phyloP scores from a whole-genome alignment of 1,140 invertebrate genomes.

The Bombus haemorrhoidalis region DNA sequence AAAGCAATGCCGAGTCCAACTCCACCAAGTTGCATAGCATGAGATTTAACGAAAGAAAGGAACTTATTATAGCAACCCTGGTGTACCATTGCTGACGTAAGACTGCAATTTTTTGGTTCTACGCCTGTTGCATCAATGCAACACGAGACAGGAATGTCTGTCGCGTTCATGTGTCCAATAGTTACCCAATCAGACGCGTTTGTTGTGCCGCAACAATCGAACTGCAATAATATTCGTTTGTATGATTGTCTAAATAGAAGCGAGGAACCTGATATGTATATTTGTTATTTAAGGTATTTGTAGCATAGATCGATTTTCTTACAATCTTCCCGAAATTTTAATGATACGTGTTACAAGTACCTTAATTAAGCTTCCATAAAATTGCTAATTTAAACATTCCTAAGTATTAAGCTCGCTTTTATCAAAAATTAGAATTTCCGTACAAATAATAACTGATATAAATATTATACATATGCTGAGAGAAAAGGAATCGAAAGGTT shows the following conservation, averaged over 20 bases:
- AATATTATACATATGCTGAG: too few species aligned
- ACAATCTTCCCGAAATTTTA: too few species aligned
- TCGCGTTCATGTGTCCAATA: conserved; percentile 28
- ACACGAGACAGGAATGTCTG: conserved; percentile 85
- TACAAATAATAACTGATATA: too few species aligned
- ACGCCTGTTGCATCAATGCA: conserved; percentile 82
- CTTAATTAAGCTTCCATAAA: too few species aligned
- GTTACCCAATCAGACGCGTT: conserved; percentile 85
- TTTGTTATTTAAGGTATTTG: too few species aligned
- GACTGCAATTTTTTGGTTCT: conserved; percentile 78
- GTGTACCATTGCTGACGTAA: conserved; percentile 7
- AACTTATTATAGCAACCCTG: conserved; percentile 85
- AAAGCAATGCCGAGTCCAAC: conserved; percentile 89
- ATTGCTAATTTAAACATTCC: too few species aligned
- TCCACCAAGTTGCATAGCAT: conserved; percentile 88
- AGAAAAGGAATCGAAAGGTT: neutral
- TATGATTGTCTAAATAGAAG: neutral
- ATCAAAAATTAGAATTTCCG: too few species aligned
- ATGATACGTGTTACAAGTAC: too few species aligned
- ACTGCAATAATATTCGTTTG: conserved; percentile 78
- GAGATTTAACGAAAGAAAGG: conserved; percentile 84
- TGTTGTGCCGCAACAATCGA: conserved; percentile 88
- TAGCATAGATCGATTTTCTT: too few species aligned
- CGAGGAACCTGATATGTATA: too few species aligned
- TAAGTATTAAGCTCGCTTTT: too few species aligned